Percentiles rank a stretch among this genome's conserved stretches.
phyloP scores from a whole-genome alignment of 2,888 invertebrate genomes.

The Macrophya annulata region DNA sequence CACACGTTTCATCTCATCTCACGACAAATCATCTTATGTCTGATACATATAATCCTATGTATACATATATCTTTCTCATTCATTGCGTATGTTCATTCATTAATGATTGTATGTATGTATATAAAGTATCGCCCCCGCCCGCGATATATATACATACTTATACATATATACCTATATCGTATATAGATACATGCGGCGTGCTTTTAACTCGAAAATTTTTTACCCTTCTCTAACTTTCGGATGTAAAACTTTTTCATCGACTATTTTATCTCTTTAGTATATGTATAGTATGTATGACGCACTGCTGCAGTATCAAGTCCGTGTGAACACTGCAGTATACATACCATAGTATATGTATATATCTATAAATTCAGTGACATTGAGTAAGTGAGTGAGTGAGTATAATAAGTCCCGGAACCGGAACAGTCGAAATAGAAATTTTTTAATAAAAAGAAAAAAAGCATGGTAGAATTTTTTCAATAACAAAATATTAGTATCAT shows the following conservation, averaged over 20 bases:
- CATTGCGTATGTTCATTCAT: background rate
- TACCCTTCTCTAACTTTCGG: slow-evolving; percentile 15
- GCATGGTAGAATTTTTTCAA: background rate
- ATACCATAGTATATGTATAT: background rate
- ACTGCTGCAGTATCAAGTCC: slow-evolving; percentile 9
- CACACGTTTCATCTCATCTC: slow-evolving; percentile 7
- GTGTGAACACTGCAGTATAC: slow-evolving; percentile 15
- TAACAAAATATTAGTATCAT: background rate
- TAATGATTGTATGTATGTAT: background rate
- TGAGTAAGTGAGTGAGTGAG: background rate
- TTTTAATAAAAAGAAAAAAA: background rate
- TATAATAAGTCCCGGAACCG: slow-evolving; percentile 39
- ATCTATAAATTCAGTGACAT: no score
- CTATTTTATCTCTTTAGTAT: slow-evolving; percentile 9
- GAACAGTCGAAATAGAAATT: background rate
- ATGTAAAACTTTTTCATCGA: slow-evolving; percentile 42
- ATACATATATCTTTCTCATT: background rate
- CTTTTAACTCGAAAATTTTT: slow-evolving; percentile 38
- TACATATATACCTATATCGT: background rate
- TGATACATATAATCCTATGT: background rate
- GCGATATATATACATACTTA: no score
- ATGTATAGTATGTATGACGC: background rate
- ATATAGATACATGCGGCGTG: background rate
- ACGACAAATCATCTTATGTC: background rate
- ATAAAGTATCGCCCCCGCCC: slow-evolving; percentile 4